Evolutionary conservation across 2,888 invertebrate genomes (phyloP), one percentile per base, ranked within the genome.

Genomic region (Cancer borealis): DNA sequence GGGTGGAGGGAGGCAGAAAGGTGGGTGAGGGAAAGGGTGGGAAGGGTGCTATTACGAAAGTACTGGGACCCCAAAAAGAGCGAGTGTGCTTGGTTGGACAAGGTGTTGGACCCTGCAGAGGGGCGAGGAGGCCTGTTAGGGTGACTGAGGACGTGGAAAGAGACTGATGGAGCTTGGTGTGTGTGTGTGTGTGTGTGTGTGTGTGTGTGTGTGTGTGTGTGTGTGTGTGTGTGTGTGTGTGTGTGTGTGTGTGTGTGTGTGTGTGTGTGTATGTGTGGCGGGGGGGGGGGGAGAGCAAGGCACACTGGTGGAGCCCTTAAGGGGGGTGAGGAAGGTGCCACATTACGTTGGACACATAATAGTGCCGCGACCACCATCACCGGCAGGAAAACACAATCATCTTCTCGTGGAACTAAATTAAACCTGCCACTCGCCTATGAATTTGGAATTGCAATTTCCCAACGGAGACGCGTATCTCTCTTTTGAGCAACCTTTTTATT

Each of bases 361-460:
- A 79, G 79, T 30, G 30, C 79, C 30, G 30, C 30, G 79, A 30
- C 79, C 79, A 79, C 12, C 30, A 26, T 30, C 79, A 30, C 79
- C 73, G 45, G 45, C 73, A 39, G 73, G 91, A 91, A 73, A 73
- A 91, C 91, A 91, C 91, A 91, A 91, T 91, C 73, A 91, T 46
- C 73, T 45, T 17, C 46, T 17, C 73, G 12, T 49, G 91, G 45
- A 73, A 45, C 91, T 91, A 73, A 91, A 91, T 91, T 91, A 91
- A 46, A 73, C 73, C 91, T 91, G 91, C 46, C 91, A 91, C 91
- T 91, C 46, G 21, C 46, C 91, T 91, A 91, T 91, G 91, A 91
- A 73, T 91, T 66, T 45, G 91, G 66, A 46, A 66, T 91, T 91
- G 21, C 91, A 91, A 73, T 91, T 90, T 91, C 91, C 91, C 30